phyloP scores from a whole-genome alignment of 2,888 invertebrate species.

The Microchrysa polita region DNA sequence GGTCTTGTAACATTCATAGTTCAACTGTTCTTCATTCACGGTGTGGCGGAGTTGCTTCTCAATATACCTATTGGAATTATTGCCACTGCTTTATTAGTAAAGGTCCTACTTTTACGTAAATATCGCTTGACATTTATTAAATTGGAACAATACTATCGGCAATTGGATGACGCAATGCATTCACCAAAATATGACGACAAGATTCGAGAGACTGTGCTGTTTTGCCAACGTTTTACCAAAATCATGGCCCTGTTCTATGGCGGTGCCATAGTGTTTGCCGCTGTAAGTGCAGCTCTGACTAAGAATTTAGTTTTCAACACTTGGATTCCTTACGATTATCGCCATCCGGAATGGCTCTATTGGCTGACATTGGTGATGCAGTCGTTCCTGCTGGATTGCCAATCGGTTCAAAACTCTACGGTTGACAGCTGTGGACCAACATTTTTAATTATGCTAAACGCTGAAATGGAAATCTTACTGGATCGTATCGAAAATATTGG shows the following conservation, averaged over 20 bases:
- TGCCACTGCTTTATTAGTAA: not conserved
- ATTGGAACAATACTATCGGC: not conserved
- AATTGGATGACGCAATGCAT: not conserved
- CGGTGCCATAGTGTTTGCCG: not conserved
- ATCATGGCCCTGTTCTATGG: not conserved
- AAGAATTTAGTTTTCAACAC: constrained; percentile 15
- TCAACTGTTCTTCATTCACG: constrained; percentile 16
- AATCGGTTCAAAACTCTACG: not conserved
- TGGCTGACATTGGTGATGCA: constrained; percentile 5
- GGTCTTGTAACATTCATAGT: not conserved
- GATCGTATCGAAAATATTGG: constrained; percentile 10
- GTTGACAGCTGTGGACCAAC: constrained; percentile 5
- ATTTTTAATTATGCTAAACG: constrained; percentile 11
- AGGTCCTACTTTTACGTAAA: not conserved
- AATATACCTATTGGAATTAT: constrained; percentile 12
- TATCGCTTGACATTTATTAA: not conserved
- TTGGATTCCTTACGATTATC: constrained; percentile 30
- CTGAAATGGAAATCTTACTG: constrained; percentile 8
- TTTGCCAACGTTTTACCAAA: not conserved
- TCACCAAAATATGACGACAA: not conserved
- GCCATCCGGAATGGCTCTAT: not conserved
- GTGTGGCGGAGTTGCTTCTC: not conserved
- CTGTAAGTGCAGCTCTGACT: not conserved
- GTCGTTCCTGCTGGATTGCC: not conserved
- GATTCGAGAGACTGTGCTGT: not conserved